phyloP scores from a whole-genome alignment of 2,113 vertebrate genomes.

The Datnioides undecimradiatus region DNA sequence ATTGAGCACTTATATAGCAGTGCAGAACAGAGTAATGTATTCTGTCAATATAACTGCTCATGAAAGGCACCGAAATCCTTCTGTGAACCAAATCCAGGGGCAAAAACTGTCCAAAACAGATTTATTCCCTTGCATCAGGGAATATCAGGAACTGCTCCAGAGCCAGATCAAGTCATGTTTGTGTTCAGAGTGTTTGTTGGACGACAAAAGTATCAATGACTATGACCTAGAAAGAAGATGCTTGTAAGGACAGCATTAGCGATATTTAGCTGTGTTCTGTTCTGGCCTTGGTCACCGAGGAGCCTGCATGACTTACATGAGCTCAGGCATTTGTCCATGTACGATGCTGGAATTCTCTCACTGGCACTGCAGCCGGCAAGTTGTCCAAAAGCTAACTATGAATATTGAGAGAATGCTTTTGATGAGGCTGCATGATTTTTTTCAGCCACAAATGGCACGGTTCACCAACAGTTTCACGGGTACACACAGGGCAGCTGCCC shows the following conservation, averaged over 20 bases:
- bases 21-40: not conserved
- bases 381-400: constrained; percentile 23
- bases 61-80: not conserved
- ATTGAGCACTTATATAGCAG: not conserved
- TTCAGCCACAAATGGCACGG: not conserved
- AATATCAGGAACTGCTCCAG: not conserved
- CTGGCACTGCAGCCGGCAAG: not conserved
- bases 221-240: not conserved
- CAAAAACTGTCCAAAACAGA: not conserved
- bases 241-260: constrained; percentile 1
- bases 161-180: not conserved
- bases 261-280: not conserved
- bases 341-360: not conserved
- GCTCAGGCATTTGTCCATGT: constrained; percentile 6
- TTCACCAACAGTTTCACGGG: not conserved
- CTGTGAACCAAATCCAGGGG: not conserved
- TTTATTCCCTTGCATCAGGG: not conserved
- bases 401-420: constrained; percentile 21
- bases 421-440: not conserved
- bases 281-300: not conserved
- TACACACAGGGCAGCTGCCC: constrained; percentile 9
- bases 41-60: not conserved
- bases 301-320: constrained; percentile 24
- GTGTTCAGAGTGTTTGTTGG: constrained; percentile 3
- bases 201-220: not conserved